These are phyloP conservation scores for Dryoscopus gambensis DNA, from an alignment of 2,113 vertebrate genomes.

Conservation along the genomic window DNA sequence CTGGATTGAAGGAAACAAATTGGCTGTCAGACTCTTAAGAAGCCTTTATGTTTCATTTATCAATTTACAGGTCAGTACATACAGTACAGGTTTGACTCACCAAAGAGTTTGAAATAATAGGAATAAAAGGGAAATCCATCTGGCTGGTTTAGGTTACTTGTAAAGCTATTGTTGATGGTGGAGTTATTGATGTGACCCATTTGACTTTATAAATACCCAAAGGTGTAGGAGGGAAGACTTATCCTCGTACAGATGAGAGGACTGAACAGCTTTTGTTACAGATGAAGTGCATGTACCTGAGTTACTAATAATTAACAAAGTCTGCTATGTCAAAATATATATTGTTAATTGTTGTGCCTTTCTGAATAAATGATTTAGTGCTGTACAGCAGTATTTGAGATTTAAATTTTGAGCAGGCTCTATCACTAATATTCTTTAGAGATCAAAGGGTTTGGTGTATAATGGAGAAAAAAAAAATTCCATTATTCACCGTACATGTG, in stretches of 20 bases:
- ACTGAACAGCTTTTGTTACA: constrained; percentile 44
- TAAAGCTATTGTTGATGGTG: constrained; percentile 54
- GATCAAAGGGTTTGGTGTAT: constrained; percentile 9
- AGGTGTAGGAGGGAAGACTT: constrained; percentile 54
- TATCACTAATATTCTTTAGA: neutral
- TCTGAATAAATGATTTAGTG: constrained; percentile 50
- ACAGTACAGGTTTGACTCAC: constrained; percentile 18
- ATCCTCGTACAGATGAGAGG: constrained; percentile 23
- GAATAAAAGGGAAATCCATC: constrained; percentile 42
- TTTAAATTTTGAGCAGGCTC: neutral
- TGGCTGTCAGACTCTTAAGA: neutral
- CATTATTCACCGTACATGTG: neutral
- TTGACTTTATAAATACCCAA: constrained; percentile 37
- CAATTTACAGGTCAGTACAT: constrained; percentile 56
- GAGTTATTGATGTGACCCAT: constrained; percentile 48
- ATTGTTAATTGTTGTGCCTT: constrained; percentile 68
- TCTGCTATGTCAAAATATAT: constrained; percentile 44
- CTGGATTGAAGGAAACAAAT: neutral
- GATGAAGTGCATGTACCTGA: constrained; percentile 29
- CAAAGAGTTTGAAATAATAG: constrained; percentile 25
- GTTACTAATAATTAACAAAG: constrained; percentile 70
- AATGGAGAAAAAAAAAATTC: neutral
- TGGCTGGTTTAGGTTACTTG: neutral
- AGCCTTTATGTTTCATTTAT: constrained; percentile 53
- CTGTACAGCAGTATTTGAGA: neutral